phyloP scores from a whole-genome alignment of 2,888 invertebrate genomes.

The Apomyelois bistriatella region DNA sequence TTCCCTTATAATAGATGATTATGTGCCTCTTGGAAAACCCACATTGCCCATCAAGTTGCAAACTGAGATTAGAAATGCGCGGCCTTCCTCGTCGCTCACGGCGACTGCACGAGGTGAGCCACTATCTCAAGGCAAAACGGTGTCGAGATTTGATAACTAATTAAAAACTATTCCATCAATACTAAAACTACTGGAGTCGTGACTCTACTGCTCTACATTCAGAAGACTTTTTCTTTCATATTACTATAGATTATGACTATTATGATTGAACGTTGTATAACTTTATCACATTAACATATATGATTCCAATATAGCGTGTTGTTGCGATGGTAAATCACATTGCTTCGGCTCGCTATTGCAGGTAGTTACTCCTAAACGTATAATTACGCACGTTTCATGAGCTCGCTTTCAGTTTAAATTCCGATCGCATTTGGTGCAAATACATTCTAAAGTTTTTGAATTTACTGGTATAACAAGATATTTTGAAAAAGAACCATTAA shows the following conservation, averaged over 20 bases:
- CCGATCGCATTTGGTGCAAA: not conserved
- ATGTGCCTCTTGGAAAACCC: not conserved
- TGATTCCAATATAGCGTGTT: not conserved
- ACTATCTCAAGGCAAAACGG: conserved; percentile 63
- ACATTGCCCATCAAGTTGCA: conserved; percentile 26
- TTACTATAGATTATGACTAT: not conserved
- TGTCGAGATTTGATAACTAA: conserved; percentile 60
- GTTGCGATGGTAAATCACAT: conserved; percentile 6
- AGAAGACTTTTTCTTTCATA: not conserved
- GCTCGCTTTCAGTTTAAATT: conserved; percentile 8
- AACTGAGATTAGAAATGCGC: conserved; percentile 61
- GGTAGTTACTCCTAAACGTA: not conserved
- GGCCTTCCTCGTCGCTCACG: conserved; percentile 57
- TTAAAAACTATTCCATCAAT: conserved; percentile 38
- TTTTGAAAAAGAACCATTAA: not conserved
- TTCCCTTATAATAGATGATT: not conserved
- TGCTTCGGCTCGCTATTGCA: not conserved
- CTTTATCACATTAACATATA: not conserved
- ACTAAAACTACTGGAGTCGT: conserved; percentile 27
- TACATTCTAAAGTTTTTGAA: not conserved
- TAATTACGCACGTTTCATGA: conserved; percentile 4
- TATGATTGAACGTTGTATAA: not conserved
- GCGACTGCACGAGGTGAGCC: conserved; percentile 59
- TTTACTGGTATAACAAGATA: not conserved
- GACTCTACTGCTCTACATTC: conserved; percentile 20